Evolutionary conservation across 2,797 vertebrate species (phyloP).

Genomic region (Mus minutoides): DNA sequence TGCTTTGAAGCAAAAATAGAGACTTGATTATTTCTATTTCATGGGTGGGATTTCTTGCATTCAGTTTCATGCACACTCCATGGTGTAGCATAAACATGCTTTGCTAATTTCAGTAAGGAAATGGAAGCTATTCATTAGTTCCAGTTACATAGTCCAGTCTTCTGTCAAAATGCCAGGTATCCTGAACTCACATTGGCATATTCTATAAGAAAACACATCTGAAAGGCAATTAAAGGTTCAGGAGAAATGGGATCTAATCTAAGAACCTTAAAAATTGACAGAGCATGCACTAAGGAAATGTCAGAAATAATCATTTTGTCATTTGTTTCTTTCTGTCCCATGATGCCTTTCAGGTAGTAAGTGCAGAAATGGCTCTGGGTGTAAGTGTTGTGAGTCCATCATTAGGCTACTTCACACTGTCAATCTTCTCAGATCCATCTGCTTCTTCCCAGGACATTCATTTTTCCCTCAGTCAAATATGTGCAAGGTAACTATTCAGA

Average conservation of each 20-base stretch:
- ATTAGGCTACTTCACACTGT: background rate
- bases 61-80: background rate
- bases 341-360: background rate
- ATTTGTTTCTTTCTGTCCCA: background rate
- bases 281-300: background rate
- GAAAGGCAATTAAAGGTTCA: slow-evolving; percentile 61
- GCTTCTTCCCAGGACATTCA: background rate
- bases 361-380: background rate
- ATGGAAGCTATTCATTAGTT: slow-evolving; percentile 58
- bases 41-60: background rate
- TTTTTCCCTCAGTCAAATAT: slow-evolving; percentile 7
- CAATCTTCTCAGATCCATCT: slow-evolving; percentile 6
- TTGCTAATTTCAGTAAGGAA: slow-evolving; percentile 34
- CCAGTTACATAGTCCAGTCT: slow-evolving; percentile 48
- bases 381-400: background rate
- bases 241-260: slow-evolving; percentile 31
- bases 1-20: background rate
- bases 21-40: slow-evolving; percentile 18
- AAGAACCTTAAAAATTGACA: slow-evolving; percentile 31
- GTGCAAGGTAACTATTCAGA: background rate
- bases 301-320: background rate
- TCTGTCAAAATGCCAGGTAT: slow-evolving; percentile 24
- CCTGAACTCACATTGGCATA: slow-evolving; percentile 16
- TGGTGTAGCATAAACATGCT: background rate
- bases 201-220: slow-evolving; percentile 46